Evolutionary conservation across 2,888 invertebrate genomes (phyloP).

Genomic region (Apoda limacodes): DNA sequence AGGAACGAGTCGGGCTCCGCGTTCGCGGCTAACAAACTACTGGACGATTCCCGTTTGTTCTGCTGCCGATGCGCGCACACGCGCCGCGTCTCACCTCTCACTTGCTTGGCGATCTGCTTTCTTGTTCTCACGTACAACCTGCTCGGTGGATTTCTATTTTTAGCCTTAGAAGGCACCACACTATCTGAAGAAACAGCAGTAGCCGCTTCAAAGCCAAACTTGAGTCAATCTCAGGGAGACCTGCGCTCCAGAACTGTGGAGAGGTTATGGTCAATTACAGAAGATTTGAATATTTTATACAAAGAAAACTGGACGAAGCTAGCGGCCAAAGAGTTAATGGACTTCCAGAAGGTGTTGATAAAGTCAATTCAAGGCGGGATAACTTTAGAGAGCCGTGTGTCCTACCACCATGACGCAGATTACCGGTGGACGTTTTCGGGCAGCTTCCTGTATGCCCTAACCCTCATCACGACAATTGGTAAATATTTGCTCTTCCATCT

Average conservation of each 20-base stretch:
- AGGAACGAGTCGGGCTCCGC: no score
- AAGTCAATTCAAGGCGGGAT: slow-evolving; percentile 52
- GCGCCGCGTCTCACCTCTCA: slow-evolving; percentile 71
- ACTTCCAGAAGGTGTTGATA: slow-evolving; percentile 79
- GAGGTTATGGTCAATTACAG: slow-evolving; percentile 86
- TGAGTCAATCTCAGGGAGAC: slow-evolving; percentile 66
- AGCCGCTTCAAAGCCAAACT: slow-evolving; percentile 73
- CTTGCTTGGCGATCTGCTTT: slow-evolving; percentile 84
- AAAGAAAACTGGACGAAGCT: slow-evolving; percentile 92
- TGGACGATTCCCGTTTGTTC: no score
- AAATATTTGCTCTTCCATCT: slow-evolving; percentile 42
- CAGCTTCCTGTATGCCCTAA: slow-evolving; percentile 92
- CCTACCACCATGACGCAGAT: slow-evolving; percentile 54
- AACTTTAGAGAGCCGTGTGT: slow-evolving; percentile 30
- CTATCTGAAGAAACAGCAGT: slow-evolving; percentile 69
- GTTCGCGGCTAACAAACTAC: no score
- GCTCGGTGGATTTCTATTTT: slow-evolving; percentile 92
- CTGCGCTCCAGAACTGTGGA: slow-evolving; percentile 80
- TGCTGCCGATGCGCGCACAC: slow-evolving; percentile 64
- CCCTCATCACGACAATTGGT: slow-evolving; percentile 96
- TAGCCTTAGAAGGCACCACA: slow-evolving; percentile 81
- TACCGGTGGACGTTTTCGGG: slow-evolving; percentile 89
- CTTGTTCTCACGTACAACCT: slow-evolving; percentile 92
- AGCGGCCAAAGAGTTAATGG: slow-evolving; percentile 87
- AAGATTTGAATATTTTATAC: slow-evolving; percentile 88